phyloP scores from a whole-genome alignment of 1,140 invertebrate species.

The Cotesia chilonis region DNA sequence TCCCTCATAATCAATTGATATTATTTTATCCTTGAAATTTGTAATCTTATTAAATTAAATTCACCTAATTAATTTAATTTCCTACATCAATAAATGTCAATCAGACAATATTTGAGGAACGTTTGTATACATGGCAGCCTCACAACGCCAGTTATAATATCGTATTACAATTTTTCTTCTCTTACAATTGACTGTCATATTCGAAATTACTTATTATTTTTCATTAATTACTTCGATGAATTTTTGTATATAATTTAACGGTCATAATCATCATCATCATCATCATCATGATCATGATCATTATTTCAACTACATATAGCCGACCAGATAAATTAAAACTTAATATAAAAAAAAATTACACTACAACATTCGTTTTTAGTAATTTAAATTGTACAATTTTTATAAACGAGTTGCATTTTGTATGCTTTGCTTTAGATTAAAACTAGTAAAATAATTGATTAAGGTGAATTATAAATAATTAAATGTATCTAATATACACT shows the following conservation, averaged over 20 bases:
- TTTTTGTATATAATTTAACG: no score
- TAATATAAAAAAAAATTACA: no score
- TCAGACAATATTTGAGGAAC: slow-evolving; percentile 38
- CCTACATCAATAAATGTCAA: slow-evolving; percentile 22
- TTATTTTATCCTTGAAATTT: slow-evolving; percentile 21
- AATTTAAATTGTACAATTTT: no score
- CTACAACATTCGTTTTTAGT: no score
- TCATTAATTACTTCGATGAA: no score
- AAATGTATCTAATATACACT: slow-evolving; percentile 42
- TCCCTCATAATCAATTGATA: slow-evolving; percentile 4
- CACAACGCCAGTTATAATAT: slow-evolving; percentile 32
- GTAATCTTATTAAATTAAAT: background rate
- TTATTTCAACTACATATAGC: no score
- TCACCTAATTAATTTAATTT: background rate
- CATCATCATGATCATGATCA: no score
- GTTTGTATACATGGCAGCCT: slow-evolving; percentile 41
- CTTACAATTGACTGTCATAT: background rate
- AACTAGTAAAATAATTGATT: slow-evolving; percentile 6
- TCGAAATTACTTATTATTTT: background rate
- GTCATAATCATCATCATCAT: no score
- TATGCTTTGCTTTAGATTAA: background rate
- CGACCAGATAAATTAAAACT: no score
- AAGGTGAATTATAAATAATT: slow-evolving; percentile 40
- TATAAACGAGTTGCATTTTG: no score
- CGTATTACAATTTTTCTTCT: background rate